Base-by-base conservation (phyloP, 2,113 vertebrate genomes). In the Cisticola juncidis region DNA sequence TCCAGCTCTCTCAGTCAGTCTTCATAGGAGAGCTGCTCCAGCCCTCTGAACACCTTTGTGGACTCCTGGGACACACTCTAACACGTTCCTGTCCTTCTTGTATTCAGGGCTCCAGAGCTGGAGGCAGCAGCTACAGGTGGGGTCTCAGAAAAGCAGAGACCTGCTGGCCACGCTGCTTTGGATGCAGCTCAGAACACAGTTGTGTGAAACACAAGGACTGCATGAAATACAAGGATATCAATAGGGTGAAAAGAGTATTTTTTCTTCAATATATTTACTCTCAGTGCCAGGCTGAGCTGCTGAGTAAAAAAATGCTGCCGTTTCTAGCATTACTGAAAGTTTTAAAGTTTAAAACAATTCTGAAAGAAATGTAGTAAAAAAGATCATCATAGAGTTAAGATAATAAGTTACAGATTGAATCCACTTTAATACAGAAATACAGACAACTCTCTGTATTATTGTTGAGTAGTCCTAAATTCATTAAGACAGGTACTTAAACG, bases 71-170 rank as follows among this genome's bases (percentile, higher is more conserved):
- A 62, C 48, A 56, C 25, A 42, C 14, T 69, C 40, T 28, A 56
- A 33, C 10, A 62, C 0, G 0, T 42, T 22, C 12, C 9, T 3
- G 2, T 36, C 31, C 35, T 23, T 31, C 17, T 26, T 33, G 20
- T 33, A 12, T 14, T 54, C 2, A 14, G 48, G 40, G 10, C 35
- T n/a, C 35, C 36, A 42, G 64, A 48, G 31, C 4, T 48, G 71
- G 22, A 56, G 25, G 31, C 22, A 70, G 48, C 31, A 23, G n/a
- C 42, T 33, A 23, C 13, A 54, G 5, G 10, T 44, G 7, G 16
- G 7, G 8, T 35, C 47, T 54, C 40, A 35, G 28, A 40, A 60
- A 38, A 40, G 26, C 38, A 61, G 24, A 66, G 13, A 54, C 5
- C 62, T 40, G 11, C 9, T 68, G 69, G 20, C 17, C 38, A 45